Base-by-base conservation (phyloP, 2,797 vertebrate genomes). In the Betta splendens region DNA sequence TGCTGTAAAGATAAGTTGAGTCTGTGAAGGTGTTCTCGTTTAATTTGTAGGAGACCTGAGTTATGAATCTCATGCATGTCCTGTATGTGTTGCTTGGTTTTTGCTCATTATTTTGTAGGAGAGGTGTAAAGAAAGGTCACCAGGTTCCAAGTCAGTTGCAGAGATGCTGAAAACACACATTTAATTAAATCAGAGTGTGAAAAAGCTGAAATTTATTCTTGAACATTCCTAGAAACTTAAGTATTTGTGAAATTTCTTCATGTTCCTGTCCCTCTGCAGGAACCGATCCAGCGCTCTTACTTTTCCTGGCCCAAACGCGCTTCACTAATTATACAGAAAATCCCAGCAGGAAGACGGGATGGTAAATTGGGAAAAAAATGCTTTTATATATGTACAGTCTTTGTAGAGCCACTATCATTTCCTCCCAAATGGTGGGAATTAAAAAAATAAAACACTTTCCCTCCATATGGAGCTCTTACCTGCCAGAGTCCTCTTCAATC, bases 401-500 rank as follows among this genome's bases (percentile, higher is more conserved):
- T 66, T 56, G 23, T 35, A 39, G n/a, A 31, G 9, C n/a, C 48
- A 39, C 1, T 15, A 42, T 64, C 49, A 16, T 31, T 51, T 69
- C n/a, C 33, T 53, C 58, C 48, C 43, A 54, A 70, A 65, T 39
- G 49, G 12, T 12, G 23, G 29, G 15, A 29, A 31, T 33, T 29
- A 45, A 49, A 43, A 26, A 26, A 26, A 26, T 8, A 26, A 26
- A 26, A 32, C 29, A 29, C 11, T 12, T 51, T 55, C 3, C 20
- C 26, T 57, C 69, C 71, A 74, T 50, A 66, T 60, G 77, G 49
- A 57, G 64, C 52, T 40, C 74, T 88, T 86, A 98, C 95, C 95
- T 91, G 79, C 95, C 94, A 49, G 94, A 94, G 48, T 94, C 94
- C 47, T 95, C 93, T 72, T 98, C 95, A 2, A 98, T 96, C 84